Conservation (phyloP, 2,113 vertebrate species). For the Mesembrinibis cayennensis region DNA sequence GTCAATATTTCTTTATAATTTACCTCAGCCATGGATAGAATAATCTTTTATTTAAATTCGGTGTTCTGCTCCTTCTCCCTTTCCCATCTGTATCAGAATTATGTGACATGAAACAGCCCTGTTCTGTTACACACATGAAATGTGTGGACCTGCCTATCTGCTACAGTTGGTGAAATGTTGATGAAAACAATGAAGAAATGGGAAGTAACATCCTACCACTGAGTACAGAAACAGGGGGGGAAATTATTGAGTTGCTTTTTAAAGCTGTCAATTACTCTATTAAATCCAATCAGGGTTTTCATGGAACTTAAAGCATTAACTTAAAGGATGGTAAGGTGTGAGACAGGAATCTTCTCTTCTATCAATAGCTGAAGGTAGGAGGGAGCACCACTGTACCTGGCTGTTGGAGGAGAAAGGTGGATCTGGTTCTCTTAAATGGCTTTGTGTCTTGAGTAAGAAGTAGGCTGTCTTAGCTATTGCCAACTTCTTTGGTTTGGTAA, state of each 20-base stretch:
- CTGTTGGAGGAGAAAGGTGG: neutral
- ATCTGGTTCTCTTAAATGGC: neutral
- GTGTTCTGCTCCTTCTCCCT: neutral
- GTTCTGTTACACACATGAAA: neutral
- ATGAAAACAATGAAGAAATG: neutral
- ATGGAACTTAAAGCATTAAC: neutral
- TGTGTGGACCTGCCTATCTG: neutral
- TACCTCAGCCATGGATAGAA: neutral
- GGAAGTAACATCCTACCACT: neutral
- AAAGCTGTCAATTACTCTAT: neutral
- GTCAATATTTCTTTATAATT: neutral
- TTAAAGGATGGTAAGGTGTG: neutral
- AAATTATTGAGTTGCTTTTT: accelerated
- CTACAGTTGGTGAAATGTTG: neutral
- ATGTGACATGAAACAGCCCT: neutral
- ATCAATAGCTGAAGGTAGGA: neutral
- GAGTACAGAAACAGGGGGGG: accelerated
- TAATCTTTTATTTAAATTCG: neutral
- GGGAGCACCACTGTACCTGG: neutral
- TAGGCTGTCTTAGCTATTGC: neutral
- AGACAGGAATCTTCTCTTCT: neutral
- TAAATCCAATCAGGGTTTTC: neutral
- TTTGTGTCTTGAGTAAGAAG: neutral
- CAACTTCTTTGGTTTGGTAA: neutral
- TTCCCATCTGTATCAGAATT: neutral